Evolutionary conservation across 2,113 vertebrate species (phyloP), one percentile per base, ranked within the genome.

Genomic region (Girardinichthys multiradiatus): DNA sequence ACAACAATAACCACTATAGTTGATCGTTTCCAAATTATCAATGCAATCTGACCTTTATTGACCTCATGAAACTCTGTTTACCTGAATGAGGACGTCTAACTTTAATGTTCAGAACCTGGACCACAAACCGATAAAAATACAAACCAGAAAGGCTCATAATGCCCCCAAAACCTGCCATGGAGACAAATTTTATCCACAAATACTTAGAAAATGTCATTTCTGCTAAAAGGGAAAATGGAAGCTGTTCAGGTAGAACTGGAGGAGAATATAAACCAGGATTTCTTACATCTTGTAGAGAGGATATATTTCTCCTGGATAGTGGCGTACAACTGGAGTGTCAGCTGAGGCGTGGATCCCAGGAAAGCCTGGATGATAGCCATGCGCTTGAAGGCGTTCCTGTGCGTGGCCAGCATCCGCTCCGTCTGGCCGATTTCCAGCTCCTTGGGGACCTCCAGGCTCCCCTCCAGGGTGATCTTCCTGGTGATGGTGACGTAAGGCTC

Each of bases 301-400:
- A 95, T 0, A 15, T 96, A 95, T 79, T 97, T 95, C 92, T 98
- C 96, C 84, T 97, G 85, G 79, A 99, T 80, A 63, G 94, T 95
- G 91, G 96, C 96, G 59, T 99, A 99, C 30, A 99, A 94, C 93
- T 99, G 98, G 26, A 98, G 95, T 0, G 97, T 97, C 70, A 99
- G 95, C 85, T 99, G 98, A 0, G 98, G 98, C 0, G 96, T 96
- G 79, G 98, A 99, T 82, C 98, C 97, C 87, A 99, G 91, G 90
- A 99, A 99, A 15, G 98, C 98, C 93, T 99, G 97, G 83, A 99
- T 98, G 81, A 99, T 95, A 0, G 97, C 95, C 37, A 96, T 95
- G 85, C 98, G 97, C 72, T 98, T 98, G 93, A 99, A 99, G 91
- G 98, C 97, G 2, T 98, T 94, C 75, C 95, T 95, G 90, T 99